Evolutionary conservation across 1,140 invertebrate species (phyloP).

Genomic region (Micrasema longulum): DNA sequence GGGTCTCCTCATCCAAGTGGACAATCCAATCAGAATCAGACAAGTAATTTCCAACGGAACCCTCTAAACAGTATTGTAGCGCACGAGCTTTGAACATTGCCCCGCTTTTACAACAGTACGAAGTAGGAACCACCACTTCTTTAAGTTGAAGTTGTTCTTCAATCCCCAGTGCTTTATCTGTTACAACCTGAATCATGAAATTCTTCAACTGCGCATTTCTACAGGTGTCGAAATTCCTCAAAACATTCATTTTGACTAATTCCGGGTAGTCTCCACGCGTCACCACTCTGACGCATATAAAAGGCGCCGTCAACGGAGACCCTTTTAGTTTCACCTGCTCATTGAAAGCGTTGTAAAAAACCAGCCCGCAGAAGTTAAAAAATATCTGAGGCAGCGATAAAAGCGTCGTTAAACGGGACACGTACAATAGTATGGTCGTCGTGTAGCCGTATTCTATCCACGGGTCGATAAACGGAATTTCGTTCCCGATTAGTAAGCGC

Average conservation of each 20-base stretch:
- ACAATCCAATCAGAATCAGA: slow-evolving; percentile 96
- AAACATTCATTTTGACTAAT: slow-evolving; percentile 89
- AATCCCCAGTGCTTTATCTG: slow-evolving; percentile 87
- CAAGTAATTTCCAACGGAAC: slow-evolving; percentile 78
- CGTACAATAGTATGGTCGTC: slow-evolving; percentile 79
- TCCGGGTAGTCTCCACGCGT: slow-evolving; percentile 95
- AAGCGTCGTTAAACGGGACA: slow-evolving; percentile 84
- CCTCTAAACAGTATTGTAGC: slow-evolving; percentile 95
- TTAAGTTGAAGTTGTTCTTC: slow-evolving; percentile 78
- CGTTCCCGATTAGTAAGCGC: slow-evolving; percentile 81
- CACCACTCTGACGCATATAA: slow-evolving; percentile 94
- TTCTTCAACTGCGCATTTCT: slow-evolving; percentile 92
- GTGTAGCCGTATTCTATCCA: slow-evolving; percentile 83
- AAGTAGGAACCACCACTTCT: slow-evolving; percentile 87
- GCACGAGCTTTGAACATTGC: slow-evolving; percentile 96
- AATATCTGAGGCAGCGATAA: slow-evolving; percentile 91
- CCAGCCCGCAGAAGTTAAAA: slow-evolving; percentile 91
- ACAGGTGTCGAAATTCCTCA: slow-evolving; percentile 90
- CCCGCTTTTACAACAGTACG: slow-evolving; percentile 88
- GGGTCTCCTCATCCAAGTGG: slow-evolving; percentile 96
- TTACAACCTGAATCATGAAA: slow-evolving; percentile 96
- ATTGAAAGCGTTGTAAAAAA: slow-evolving; percentile 94
- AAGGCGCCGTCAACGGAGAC: slow-evolving; percentile 90
- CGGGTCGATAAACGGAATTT: slow-evolving; percentile 78
- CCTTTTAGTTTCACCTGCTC: slow-evolving; percentile 91